Base-by-base conservation (phyloP, 2,113 vertebrate species). In the Pseudopipra pipra region DNA sequence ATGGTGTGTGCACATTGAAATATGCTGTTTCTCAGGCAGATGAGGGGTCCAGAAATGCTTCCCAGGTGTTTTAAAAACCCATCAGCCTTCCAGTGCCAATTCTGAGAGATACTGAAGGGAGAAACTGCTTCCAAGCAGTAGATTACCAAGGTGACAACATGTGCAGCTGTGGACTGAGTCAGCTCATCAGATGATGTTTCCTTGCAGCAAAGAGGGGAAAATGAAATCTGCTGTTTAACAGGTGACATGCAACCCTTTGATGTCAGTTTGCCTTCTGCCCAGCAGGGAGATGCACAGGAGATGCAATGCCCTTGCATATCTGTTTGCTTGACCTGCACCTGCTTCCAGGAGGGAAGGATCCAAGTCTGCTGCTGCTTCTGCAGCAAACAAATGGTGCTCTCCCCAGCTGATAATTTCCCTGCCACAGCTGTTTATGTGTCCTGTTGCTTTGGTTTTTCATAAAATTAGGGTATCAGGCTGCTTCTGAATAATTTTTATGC, bases 361-460 rank as follows among this genome's bases (percentile, higher is more conserved):
- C 22, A 28, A 58, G 30, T 6, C 31, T 47, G 16, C 35, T 54
- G 85, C 78, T 59, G 66, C 72, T 89, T 80, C 54, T 63, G 67
- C 25, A 71, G 87, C 9, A 11, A 95, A 66, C 37, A 84, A 93
- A 88, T 21, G 14, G 28, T 89, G 39, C 49, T 75, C 54, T 90
- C 90, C 89, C 75, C 76, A 92, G 80, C 28, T 82, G 73, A 80
- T 90, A 56, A 62, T 74, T 91, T 96, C 85, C 47, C 74, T 86
- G 17, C 19, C 55, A 44, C 77, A 83, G 51, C 66, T 95, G 78
- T 81, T 62, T 61, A 7, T 19, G 55, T 23, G 55, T 30, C 41
- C 75, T 58, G 35, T 76, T 72, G 54, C 46, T 77, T 91, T 59
- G n/a, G 3, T 66, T 93, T 96, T 87, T 70, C 31, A 52, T 93